Conservation (phyloP, 1,140 invertebrate genomes). For the Periplaneta americana region DNA sequence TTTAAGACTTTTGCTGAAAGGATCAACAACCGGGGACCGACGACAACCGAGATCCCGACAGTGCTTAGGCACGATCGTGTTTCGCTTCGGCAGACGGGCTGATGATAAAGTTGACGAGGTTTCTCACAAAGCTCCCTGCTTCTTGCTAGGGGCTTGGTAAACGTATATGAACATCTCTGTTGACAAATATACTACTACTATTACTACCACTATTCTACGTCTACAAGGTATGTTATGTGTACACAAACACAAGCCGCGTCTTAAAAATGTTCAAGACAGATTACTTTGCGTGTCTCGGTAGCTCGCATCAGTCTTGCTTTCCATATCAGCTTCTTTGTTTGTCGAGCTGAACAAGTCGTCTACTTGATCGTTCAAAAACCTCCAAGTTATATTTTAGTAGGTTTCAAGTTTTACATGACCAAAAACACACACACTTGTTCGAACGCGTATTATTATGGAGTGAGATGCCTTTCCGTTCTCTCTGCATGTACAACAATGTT, state of each 20-base stretch:
- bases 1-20: constrained; percentile 9
- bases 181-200: constrained; percentile 6
- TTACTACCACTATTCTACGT: neutral
- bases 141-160: neutral
- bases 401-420: neutral
- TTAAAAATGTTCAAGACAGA: constrained; percentile 12
- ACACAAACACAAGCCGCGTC: constrained; percentile 2
- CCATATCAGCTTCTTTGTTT: neutral
- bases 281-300: constrained; percentile 17
- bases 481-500: neutral
- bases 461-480: neutral
- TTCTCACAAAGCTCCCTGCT: neutral
- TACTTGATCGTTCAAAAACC: neutral
- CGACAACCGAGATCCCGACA: no score
- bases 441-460: neutral
- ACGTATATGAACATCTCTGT: constrained; percentile 5
- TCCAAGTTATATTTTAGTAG: neutral
- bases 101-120: neutral
- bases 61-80: neutral
- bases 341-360: neutral
- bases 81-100: neutral
- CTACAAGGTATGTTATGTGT: neutral
- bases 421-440: neutral
- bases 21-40: constrained; percentile 5
- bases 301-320: neutral